These are phyloP conservation scores for Tenualosa ilisha DNA, from an alignment of 2,797 vertebrate genomes.

Conservation along the genomic window DNA sequence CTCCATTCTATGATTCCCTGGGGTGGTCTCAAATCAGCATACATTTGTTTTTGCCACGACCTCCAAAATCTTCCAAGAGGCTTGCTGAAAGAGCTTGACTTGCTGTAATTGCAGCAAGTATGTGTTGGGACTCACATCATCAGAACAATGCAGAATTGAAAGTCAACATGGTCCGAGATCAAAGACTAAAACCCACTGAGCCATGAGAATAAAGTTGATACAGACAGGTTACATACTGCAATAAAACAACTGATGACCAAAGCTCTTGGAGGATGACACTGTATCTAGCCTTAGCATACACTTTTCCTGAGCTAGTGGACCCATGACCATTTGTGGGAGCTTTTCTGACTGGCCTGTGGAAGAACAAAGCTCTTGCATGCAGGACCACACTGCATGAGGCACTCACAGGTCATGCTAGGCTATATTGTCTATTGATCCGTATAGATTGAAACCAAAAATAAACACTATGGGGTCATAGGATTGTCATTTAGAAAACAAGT, in stretches of 20 bases:
- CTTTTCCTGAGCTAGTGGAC: not conserved
- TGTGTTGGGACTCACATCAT: not conserved
- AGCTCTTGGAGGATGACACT: not conserved
- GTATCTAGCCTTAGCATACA: not conserved
- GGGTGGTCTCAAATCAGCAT: conserved; percentile 34
- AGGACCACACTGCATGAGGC: not conserved
- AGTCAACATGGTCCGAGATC: not conserved
- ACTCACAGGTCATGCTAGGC: not conserved
- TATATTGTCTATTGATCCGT: not conserved
- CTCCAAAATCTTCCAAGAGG: not conserved
- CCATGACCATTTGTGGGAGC: not conserved
- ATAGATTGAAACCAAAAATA: not conserved
- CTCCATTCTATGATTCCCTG: not conserved
- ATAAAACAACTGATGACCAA: not conserved
- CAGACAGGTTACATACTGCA: not conserved
- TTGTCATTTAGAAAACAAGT: not conserved
- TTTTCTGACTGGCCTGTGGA: not conserved
- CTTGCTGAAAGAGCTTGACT: not conserved
- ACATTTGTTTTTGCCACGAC: not conserved
- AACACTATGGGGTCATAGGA: not conserved
- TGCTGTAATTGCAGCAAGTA: not conserved
- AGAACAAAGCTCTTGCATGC: not conserved
- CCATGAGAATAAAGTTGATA: not conserved
- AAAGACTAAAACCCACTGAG: not conserved
- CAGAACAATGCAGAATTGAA: not conserved